Evolutionary conservation across 1,140 invertebrate genomes (phyloP).

Genomic region (Chironomus striatipennis): DNA sequence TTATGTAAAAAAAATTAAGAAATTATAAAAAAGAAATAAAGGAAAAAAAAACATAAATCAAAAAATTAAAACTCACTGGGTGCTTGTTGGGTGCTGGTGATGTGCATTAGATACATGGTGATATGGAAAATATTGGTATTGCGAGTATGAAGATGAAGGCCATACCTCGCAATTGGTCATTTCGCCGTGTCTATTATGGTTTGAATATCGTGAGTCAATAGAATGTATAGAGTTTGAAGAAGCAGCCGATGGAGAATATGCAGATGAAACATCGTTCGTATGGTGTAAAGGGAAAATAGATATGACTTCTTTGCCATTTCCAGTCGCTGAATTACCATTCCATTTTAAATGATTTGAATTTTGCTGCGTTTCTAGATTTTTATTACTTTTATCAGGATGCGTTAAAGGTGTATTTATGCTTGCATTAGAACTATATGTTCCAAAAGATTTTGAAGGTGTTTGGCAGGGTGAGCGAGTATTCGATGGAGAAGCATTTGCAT

Average conservation of each 20-base stretch:
- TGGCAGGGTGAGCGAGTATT: conserved; percentile 41
- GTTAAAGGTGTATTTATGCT: conserved; percentile 29
- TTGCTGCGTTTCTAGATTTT: conserved; percentile 1
- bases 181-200: conserved; percentile 2
- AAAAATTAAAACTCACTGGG: conserved; percentile 27
- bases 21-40: neutral
- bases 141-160: conserved; percentile 41
- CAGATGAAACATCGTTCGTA: neutral
- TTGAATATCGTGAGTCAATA: conserved; percentile 5
- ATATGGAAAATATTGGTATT: conserved; percentile 40
- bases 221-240: neutral
- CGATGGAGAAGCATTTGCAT: conserved; percentile 37
- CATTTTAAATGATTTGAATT: conserved; percentile 28
- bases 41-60: neutral
- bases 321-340: conserved; percentile 34
- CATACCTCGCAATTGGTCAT: conserved; percentile 38
- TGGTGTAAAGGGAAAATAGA: conserved; percentile 28
- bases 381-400: neutral
- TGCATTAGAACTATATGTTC: conserved; percentile 25
- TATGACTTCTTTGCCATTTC: conserved; percentile 29
- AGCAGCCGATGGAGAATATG: neutral
- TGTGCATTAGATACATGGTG: conserved; percentile 29
- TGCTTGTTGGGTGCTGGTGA: conserved; percentile 29
- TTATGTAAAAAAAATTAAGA: neutral
- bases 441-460: conserved; percentile 30